phyloP scores from a whole-genome alignment of 2,797 vertebrate genomes.

The Sebastolobus alascanus region DNA sequence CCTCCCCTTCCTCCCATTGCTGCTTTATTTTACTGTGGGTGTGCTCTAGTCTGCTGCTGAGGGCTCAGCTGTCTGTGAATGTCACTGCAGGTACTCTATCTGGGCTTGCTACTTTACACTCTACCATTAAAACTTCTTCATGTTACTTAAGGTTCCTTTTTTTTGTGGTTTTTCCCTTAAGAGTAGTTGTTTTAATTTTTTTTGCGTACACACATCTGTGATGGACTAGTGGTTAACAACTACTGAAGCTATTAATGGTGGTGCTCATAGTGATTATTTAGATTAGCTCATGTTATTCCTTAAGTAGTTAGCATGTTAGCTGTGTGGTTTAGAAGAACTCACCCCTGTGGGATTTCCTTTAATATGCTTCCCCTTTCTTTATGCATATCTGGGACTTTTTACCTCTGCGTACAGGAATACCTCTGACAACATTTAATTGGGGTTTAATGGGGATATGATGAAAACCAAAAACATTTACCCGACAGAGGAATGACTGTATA shows the following conservation, averaged over 20 bases:
- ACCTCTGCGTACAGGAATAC: conserved; percentile 52
- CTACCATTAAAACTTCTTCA: conserved; percentile 47
- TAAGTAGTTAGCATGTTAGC: conserved; percentile 18
- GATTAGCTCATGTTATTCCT: not conserved
- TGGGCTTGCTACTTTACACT: conserved; percentile 49
- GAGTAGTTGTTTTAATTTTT: conserved; percentile 9
- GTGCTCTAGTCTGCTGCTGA: conserved; percentile 75
- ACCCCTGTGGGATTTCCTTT: conserved; percentile 14
- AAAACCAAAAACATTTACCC: not conserved
- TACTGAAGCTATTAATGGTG: not conserved
- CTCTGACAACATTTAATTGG: conserved; percentile 45
- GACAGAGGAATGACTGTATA: conserved; percentile 64
- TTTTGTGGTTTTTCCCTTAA: not conserved
- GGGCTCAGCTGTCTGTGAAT: conserved; percentile 77
- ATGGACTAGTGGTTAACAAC: not conserved
- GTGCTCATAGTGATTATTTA: conserved; percentile 11
- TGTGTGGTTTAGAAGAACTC: conserved; percentile 11
- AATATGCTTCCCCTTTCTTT: conserved; percentile 20
- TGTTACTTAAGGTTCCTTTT: conserved; percentile 25
- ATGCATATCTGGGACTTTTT: conserved; percentile 9
- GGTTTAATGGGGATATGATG: not conserved
- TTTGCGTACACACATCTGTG: conserved; percentile 4
- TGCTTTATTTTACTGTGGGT: conserved; percentile 74
- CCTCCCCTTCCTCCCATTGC: conserved; percentile 44
- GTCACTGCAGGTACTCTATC: conserved; percentile 75